Evolutionary conservation across 2,113 vertebrate genomes (phyloP).

Genomic region (Aix galericulata): DNA sequence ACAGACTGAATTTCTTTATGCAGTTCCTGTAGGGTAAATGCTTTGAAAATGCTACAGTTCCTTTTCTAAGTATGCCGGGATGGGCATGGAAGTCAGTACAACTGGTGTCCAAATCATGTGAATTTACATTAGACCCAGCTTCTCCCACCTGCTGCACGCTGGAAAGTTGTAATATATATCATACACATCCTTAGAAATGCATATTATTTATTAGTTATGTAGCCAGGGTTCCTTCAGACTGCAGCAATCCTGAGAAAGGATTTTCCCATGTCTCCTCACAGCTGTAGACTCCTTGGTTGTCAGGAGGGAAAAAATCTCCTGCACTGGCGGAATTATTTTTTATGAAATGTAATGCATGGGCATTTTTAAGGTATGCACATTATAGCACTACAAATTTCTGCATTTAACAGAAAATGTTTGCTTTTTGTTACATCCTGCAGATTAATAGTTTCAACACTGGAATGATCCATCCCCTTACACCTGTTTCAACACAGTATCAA

Average conservation of each 20-base stretch:
- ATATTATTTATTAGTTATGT: not conserved
- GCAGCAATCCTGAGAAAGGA: not conserved
- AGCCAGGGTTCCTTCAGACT: not conserved
- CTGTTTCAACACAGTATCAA: not conserved
- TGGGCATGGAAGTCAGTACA: rapidly evolving
- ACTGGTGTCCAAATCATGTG: not conserved
- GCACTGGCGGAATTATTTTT: not conserved
- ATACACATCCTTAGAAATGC: not conserved
- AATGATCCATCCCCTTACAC: not conserved
- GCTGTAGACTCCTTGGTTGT: not conserved
- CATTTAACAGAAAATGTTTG: not conserved
- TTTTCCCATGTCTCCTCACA: not conserved
- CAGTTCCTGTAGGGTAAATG: not conserved
- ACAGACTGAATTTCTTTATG: not conserved
- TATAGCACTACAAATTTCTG: not conserved
- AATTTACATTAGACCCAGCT: not conserved
- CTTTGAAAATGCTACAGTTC: no score
- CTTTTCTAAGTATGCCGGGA: not conserved
- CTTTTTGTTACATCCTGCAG: not conserved
- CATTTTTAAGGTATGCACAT: not conserved
- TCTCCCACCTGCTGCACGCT: not conserved
- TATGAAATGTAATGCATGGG: not conserved
- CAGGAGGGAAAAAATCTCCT: not conserved
- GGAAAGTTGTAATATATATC: rapidly evolving
- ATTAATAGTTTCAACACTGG: not conserved